Base-by-base conservation (phyloP, 2,113 vertebrate genomes). In the Barnardius zonarius region DNA sequence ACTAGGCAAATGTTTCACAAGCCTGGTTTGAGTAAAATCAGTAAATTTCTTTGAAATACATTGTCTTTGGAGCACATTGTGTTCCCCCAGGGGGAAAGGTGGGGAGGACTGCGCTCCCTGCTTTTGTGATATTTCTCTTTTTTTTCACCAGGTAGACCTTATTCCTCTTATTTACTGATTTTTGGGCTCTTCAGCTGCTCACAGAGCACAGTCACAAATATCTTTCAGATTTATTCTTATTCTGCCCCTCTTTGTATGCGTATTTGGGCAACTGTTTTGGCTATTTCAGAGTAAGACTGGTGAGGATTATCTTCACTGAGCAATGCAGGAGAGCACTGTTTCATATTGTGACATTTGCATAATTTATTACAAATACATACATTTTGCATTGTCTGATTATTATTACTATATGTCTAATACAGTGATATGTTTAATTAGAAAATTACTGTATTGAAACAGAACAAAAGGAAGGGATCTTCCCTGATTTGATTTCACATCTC, bases 51-150 rank as follows among this genome's bases (percentile, higher is more conserved):
- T 74, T 49, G 49, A 28, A 57, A 16, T 61, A 20, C 1, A 2
- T 66, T 83, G 54, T 41, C 30, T 69, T 57, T 67, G 43, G 84
- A 89, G 13, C 10, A 61, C 4, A 4, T 23, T 31, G 9, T 49
- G 22, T 33, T 3, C 4, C 18, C 6, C 11, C 0, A 0, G n/a
- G 31, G 11, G 89, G 23, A 52, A 67, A 6, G 25, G 11, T 3
- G 2, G 16, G 2, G 16, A 33, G 41, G 19, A 27, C n/a, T 46
- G 12, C 33, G 83, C 35, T 52, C 22, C 10, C 12, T 37, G 4
- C 37, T 72, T 54, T 28, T 55, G 13, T 43, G 23, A n/a, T 22
- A 6, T 25, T 88, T 48, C 19, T 8, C 8, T 8, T 18, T 18
- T 18, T 78, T 30, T 44, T 2, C 24, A 16, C 22, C 23, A 52